phyloP scores from a whole-genome alignment of 2,888 invertebrate species.

The Orchestes rusci region DNA sequence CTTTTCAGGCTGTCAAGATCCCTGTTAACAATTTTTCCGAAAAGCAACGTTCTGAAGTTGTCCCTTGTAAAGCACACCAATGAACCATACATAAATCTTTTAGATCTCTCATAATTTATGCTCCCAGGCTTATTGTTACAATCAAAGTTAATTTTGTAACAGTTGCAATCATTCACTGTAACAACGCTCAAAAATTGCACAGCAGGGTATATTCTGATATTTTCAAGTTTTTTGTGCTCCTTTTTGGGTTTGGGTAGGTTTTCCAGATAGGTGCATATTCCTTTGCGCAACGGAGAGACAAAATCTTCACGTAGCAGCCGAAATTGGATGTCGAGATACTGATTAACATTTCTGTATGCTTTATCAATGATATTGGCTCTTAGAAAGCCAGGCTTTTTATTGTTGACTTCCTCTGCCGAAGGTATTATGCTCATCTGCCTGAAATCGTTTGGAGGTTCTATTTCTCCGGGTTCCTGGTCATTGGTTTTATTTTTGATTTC shows the following conservation, averaged over 20 bases:
- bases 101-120: conserved; percentile 47
- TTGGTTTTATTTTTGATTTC: background rate
- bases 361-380: conserved; percentile 56
- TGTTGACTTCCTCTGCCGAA: conserved; percentile 41
- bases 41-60: conserved; percentile 59
- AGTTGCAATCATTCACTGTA: conserved; percentile 25
- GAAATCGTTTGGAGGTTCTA: conserved; percentile 41
- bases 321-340: conserved; percentile 77
- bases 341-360: conserved; percentile 54
- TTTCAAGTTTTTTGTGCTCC: conserved; percentile 15
- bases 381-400: conserved; percentile 41
- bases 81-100: conserved; percentile 64
- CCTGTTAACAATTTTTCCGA: conserved; percentile 61
- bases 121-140: conserved; percentile 31
- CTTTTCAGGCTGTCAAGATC: conserved; percentile 49
- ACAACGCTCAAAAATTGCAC: conserved; percentile 17
- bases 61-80: conserved; percentile 65
- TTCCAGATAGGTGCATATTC: conserved; percentile 10
- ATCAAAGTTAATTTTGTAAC: conserved; percentile 26
- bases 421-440: conserved; percentile 52
- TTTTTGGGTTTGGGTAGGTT: conserved; percentile 11
- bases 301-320: conserved; percentile 70
- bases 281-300: conserved; percentile 62
- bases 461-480: conserved; percentile 1
- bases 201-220: conserved; percentile 11